Percentiles rank a stretch among this genome's conserved stretches.
phyloP scores from a whole-genome alignment of 2,113 vertebrate species.

The Tinamus guttatus region DNA sequence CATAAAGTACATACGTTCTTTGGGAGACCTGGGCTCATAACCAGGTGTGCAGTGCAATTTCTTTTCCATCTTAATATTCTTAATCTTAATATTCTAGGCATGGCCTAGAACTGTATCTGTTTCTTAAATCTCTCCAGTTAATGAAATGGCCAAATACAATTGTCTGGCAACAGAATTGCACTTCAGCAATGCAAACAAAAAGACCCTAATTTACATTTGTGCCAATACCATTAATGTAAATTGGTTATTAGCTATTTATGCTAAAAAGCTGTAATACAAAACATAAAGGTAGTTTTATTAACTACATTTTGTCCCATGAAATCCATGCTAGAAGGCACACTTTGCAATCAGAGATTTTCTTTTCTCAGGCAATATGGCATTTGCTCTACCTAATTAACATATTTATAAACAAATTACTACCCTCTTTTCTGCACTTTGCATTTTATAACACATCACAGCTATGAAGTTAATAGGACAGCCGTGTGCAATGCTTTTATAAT shows the following conservation, averaged over 20 bases:
- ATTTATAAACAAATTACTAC: constrained; percentile 78
- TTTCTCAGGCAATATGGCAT: constrained; percentile 40
- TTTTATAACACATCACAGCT: constrained; percentile 72
- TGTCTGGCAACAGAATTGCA: constrained; percentile 38
- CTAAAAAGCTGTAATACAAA: constrained; percentile 73
- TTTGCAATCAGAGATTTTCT: constrained; percentile 58
- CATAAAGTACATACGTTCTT: rapidly evolving
- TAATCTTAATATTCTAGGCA: constrained; percentile 65
- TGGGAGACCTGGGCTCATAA: constrained; percentile 20
- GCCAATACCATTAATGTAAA: constrained; percentile 74
- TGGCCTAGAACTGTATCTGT: constrained; percentile 27
- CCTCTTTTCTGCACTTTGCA: constrained; percentile 65
- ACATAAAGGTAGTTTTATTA: constrained; percentile 78
- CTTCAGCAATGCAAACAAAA: constrained; percentile 61
- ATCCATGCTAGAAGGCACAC: constrained; percentile 58
- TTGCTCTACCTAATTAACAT: constrained; percentile 72
- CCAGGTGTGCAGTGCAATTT: constrained; percentile 45
- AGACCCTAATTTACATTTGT: constrained; percentile 74
- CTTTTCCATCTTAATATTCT: constrained; percentile 61
- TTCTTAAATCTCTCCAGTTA: constrained; percentile 68
- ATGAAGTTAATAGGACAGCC: constrained; percentile 63
- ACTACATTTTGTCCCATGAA: constrained; percentile 67
- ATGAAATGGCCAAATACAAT: constrained; percentile 69
- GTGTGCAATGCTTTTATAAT: constrained; percentile 54
- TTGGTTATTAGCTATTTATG: constrained; percentile 79